phyloP scores from a whole-genome alignment of 2,888 invertebrate genomes.

The Leptinotarsa rubiginosa region DNA sequence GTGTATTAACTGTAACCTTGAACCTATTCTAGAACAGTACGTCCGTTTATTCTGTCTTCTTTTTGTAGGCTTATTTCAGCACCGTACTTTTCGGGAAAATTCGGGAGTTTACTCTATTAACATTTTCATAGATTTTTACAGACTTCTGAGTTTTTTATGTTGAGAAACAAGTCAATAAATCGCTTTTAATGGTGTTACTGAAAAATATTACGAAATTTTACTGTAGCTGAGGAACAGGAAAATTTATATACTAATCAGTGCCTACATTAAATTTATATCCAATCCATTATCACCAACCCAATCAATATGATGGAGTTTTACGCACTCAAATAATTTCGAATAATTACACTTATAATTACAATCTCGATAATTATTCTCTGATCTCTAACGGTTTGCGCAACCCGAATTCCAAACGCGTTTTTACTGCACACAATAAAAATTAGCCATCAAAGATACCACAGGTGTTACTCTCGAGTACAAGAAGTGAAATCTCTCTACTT shows the following conservation, averaged over 20 bases:
- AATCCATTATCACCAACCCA: neutral
- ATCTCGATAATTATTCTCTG: slow-evolving; percentile 17
- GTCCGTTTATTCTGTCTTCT: too few relatives aligned
- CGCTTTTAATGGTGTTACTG: too few relatives aligned
- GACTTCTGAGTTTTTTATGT: too few relatives aligned
- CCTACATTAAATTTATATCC: slow-evolving; percentile 2
- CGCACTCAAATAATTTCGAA: slow-evolving; percentile 1
- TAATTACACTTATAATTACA: slow-evolving; percentile 10
- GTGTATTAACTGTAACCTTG: too few relatives aligned
- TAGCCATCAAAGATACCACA: slow-evolving; percentile 7
- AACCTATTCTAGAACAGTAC: too few relatives aligned
- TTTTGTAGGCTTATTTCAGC: too few relatives aligned
- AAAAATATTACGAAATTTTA: too few relatives aligned
- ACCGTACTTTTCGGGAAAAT: too few relatives aligned
- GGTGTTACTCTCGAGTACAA: slow-evolving; percentile 11
- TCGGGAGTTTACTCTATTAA: too few relatives aligned
- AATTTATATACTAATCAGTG: neutral
- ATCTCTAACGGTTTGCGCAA: slow-evolving; percentile 21
- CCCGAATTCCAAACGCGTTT: slow-evolving; percentile 25
- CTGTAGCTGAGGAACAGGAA: too few relatives aligned
- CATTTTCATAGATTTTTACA: too few relatives aligned
- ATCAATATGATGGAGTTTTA: neutral
- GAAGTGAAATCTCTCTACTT: slow-evolving; percentile 10
- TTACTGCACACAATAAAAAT: slow-evolving; percentile 17
- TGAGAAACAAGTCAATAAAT: neutral